Base-by-base conservation (phyloP, 2,797 vertebrate species). In the Rhinella marina region DNA sequence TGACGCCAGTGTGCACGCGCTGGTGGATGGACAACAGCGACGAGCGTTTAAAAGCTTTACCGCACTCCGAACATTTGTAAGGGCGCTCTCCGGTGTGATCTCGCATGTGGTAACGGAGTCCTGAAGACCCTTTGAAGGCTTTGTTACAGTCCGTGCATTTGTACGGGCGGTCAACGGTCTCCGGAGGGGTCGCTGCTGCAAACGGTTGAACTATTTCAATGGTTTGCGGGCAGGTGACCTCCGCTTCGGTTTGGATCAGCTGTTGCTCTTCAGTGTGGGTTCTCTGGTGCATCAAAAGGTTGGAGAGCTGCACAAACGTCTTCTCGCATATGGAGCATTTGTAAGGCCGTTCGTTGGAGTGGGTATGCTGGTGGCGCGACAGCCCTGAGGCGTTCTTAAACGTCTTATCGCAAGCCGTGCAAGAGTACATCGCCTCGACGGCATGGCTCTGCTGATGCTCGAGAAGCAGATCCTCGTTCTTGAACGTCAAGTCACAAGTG, bases 11-110 rank as follows among this genome's bases (percentile, higher is more conserved):
- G 90, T 94, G 93, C 61, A 94, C 93, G 0, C 97, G 86, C 93
- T 98, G 97, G 92, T 98, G 97, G 91, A 98, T 98, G 80, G 96
- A 97, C 87, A 98, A 95, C 85, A 98, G 93, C 0, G 97, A 98
- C 0, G 97, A 97, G 88, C 97, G 96, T 93, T 98, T 98, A 93
- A 98, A 98, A 93, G 96, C 97, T 92, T 97, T 97, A 72, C 96
- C 95, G 90, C 96, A 96, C 90, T 96, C 94, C 80, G 94, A 90
- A 90, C 96, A 97, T 62, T 85, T 92, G 78, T 96, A 96, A 68
- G 96, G 96, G 29, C 96, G 93, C 90, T 96, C 93, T 73, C 96
- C 96, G 3, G 95, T 96, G 91, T 97, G 97, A 92, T 95, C 95
- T 92, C 96, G 96, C 91, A 95, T 95, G 93, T 97, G 96, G 82